Percentiles rank a stretch among this genome's conserved stretches.
These are phyloP conservation scores for Nothocercus julius DNA, from an alignment of 2,113 vertebrate species.

Conservation along the genomic window DNA sequence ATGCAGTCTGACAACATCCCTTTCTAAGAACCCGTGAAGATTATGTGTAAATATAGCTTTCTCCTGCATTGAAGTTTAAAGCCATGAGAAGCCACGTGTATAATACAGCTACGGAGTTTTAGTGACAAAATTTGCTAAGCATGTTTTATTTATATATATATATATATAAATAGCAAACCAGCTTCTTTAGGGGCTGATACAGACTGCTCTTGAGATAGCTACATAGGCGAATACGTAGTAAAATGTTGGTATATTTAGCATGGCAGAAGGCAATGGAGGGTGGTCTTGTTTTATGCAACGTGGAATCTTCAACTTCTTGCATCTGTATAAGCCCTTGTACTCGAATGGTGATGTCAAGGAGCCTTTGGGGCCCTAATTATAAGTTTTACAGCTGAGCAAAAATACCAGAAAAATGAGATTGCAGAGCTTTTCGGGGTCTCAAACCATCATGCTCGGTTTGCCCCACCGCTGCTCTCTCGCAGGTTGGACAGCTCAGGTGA, in stretches of 20 bases:
- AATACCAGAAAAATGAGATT: not conserved
- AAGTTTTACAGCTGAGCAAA: not conserved
- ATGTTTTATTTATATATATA: conserved; percentile 31
- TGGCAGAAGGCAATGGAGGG: not conserved
- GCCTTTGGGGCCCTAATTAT: not conserved
- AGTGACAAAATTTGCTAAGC: conserved; percentile 40
- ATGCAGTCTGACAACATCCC: not conserved
- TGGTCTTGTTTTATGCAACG: not conserved
- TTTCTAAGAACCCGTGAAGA: not conserved
- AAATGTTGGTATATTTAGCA: conserved; percentile 44
- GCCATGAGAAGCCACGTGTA: not conserved
- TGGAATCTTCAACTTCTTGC: not conserved
- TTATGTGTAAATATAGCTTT: not conserved
- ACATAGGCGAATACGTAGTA: not conserved
- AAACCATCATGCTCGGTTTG: not conserved
- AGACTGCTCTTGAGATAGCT: conserved; percentile 9
- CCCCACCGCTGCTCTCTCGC: accelerated
- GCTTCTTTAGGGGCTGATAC: conserved; percentile 30
- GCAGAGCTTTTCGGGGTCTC: not conserved
- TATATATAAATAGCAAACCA: conserved; percentile 38
- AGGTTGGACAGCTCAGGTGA: not conserved
- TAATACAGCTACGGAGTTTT: not conserved
- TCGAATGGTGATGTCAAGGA: not conserved
- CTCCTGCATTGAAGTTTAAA: not conserved
- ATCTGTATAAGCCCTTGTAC: not conserved